These are phyloP conservation scores for Pseudoatta argentina DNA, from an alignment of 1,140 invertebrate genomes.

Conservation along the genomic window DNA sequence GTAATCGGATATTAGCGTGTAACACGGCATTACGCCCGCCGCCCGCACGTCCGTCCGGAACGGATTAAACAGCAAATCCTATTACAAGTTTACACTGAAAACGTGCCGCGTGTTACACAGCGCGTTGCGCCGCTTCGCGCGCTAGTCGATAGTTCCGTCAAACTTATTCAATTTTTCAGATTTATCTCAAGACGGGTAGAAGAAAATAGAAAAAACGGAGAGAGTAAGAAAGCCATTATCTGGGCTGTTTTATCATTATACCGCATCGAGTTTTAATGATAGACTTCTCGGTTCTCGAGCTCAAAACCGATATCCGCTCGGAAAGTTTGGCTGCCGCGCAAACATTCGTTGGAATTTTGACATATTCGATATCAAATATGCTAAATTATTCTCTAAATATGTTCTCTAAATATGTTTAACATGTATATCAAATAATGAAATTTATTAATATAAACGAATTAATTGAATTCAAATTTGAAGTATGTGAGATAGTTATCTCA, in stretches of 20 bases:
- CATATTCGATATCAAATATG: not conserved
- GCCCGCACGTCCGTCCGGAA: constrained; percentile 59
- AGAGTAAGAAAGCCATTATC: constrained; percentile 41
- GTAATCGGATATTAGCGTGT: constrained; percentile 62
- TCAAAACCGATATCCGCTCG: not conserved
- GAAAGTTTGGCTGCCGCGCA: constrained; percentile 26
- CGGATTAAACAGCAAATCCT: constrained; percentile 62
- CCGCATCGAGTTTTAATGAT: constrained; percentile 30
- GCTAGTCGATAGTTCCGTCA: constrained; percentile 37
- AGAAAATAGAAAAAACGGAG: not conserved
- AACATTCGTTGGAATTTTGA: constrained; percentile 8
- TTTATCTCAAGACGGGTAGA: constrained; percentile 32
- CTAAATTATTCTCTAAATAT: not conserved
- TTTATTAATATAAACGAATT: not conserved
- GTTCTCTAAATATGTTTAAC: no score
- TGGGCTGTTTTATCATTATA: constrained; percentile 32
- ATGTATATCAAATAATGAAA: no score
- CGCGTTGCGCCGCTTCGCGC: not conserved
- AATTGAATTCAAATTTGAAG: not conserved
- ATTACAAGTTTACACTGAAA: constrained; percentile 62
- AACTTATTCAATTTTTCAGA: constrained; percentile 64
- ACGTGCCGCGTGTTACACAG: constrained; percentile 46
- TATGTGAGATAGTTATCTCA: not conserved
- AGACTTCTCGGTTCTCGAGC: not conserved
- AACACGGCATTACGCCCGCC: constrained; percentile 53